phyloP scores from a whole-genome alignment of 2,797 vertebrate genomes.

The Hybognathus amarus region DNA sequence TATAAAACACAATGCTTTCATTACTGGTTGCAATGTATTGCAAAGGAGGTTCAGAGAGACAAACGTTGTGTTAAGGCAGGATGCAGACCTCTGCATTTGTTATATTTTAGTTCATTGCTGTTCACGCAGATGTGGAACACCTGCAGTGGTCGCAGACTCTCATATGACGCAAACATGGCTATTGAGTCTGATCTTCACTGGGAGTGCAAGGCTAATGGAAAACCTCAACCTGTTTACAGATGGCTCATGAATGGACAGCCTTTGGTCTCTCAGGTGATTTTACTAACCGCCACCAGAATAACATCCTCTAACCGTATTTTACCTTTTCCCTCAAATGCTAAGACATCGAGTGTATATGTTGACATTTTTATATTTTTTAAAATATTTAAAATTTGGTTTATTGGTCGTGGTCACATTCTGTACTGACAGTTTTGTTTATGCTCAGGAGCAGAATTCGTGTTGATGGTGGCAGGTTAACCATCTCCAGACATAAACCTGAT shows the following conservation, averaged over 20 bases:
- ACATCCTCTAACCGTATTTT: neutral
- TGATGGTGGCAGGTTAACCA: constrained; percentile 70
- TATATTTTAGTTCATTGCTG: constrained; percentile 13
- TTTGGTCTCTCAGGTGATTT: constrained; percentile 77
- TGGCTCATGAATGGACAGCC: constrained; percentile 87
- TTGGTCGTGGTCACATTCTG: neutral
- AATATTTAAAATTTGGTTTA: neutral
- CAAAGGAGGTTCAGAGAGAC: neutral
- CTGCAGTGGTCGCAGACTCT: constrained; percentile 86
- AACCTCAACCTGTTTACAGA: constrained; percentile 80
- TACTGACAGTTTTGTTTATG: constrained; percentile 44
- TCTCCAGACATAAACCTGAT: constrained; percentile 72
- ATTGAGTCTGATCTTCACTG: constrained; percentile 85
- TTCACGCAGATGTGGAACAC: constrained; percentile 77
- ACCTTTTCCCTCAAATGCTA: neutral
- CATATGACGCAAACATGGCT: constrained; percentile 82
- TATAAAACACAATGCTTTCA: constrained; percentile 38
- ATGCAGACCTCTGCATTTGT: constrained; percentile 3
- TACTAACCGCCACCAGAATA: neutral
- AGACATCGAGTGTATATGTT: neutral
- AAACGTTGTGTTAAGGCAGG: constrained; percentile 1
- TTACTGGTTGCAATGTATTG: constrained; percentile 25
- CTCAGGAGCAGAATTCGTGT: constrained; percentile 73
- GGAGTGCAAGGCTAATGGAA: constrained; percentile 86
- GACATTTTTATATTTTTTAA: neutral